Percentiles rank a stretch among this genome's conserved stretches.
These are phyloP conservation scores for Physocephala rufipes DNA, from an alignment of 2,888 invertebrate genomes.

Conservation along the genomic window DNA sequence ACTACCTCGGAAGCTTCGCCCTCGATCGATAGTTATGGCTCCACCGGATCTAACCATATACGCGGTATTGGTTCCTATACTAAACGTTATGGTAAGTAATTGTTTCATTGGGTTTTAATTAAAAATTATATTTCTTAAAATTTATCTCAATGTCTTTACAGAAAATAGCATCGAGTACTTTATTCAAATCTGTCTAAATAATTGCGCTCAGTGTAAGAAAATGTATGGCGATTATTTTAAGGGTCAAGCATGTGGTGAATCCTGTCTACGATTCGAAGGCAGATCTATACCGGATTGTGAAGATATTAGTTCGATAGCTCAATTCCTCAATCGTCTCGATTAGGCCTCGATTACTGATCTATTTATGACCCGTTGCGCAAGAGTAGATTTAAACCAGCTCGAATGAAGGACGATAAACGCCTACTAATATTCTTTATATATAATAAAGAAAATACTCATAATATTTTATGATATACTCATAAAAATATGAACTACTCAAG, in stretches of 20 bases:
- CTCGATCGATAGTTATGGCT: constrained; percentile 57
- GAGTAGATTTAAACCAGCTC: too few species aligned
- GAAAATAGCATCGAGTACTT: constrained; percentile 67
- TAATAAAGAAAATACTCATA: too few species aligned
- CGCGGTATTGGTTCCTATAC: constrained; percentile 4
- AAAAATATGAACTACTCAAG: too few species aligned
- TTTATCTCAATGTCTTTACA: constrained; percentile 32
- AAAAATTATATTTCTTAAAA: not conserved
- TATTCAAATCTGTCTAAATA: constrained; percentile 80
- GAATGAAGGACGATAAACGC: not conserved
- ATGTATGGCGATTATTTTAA: constrained; percentile 89
- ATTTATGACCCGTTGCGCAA: not conserved
- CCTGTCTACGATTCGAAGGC: constrained; percentile 84
- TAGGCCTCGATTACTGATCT: constrained; percentile 49
- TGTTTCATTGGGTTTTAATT: not conserved
- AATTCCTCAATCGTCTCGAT: constrained; percentile 75
- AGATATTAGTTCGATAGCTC: constrained; percentile 80
- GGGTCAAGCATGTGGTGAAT: constrained; percentile 84
- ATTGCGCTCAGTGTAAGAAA: constrained; percentile 90
- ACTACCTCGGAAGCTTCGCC: constrained; percentile 53
- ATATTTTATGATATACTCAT: too few species aligned
- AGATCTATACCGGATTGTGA: constrained; percentile 88
- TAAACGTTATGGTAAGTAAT: constrained; percentile 62
- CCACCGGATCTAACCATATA: too few species aligned
- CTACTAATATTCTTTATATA: too few species aligned